phyloP scores from a whole-genome alignment of 2,888 invertebrate genomes.

The Zeuzera pyrina region DNA sequence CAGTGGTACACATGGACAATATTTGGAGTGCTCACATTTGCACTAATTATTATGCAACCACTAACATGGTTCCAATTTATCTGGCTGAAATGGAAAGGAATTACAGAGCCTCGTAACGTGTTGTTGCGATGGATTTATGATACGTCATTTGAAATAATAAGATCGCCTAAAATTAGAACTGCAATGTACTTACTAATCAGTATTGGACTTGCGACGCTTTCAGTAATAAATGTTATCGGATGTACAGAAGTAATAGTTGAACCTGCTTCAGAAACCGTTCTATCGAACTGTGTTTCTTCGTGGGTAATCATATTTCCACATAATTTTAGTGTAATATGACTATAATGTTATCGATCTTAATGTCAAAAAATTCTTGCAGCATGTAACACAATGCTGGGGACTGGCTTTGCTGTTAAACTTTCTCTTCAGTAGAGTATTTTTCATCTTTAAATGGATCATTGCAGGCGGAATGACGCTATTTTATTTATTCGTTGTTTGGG shows the following conservation, averaged over 20 bases:
- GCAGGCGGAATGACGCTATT: constrained; percentile 76
- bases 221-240: constrained; percentile 76
- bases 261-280: constrained; percentile 28
- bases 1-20: constrained; percentile 43
- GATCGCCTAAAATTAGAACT: constrained; percentile 75
- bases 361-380: constrained; percentile 77
- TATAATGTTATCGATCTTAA: constrained; percentile 2
- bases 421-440: constrained; percentile 88
- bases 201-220: constrained; percentile 74
- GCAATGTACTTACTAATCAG: constrained; percentile 79
- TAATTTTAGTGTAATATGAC: neutral
- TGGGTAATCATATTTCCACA: constrained; percentile 49
- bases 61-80: constrained; percentile 84
- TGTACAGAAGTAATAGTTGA: constrained; percentile 40
- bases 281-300: constrained; percentile 63
- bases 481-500: constrained; percentile 80
- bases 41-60: constrained; percentile 72
- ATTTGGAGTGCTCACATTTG: constrained; percentile 28
- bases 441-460: constrained; percentile 83
- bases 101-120: constrained; percentile 69
- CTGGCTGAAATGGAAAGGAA: constrained; percentile 70
- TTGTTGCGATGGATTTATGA: constrained; percentile 73
- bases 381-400: constrained; percentile 81
- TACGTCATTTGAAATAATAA: constrained; percentile 74
- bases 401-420: constrained; percentile 80